Evolutionary conservation across 1,140 invertebrate genomes (phyloP), one percentile per base, ranked within the genome.

Genomic region (Oreohelix idahoensis): DNA sequence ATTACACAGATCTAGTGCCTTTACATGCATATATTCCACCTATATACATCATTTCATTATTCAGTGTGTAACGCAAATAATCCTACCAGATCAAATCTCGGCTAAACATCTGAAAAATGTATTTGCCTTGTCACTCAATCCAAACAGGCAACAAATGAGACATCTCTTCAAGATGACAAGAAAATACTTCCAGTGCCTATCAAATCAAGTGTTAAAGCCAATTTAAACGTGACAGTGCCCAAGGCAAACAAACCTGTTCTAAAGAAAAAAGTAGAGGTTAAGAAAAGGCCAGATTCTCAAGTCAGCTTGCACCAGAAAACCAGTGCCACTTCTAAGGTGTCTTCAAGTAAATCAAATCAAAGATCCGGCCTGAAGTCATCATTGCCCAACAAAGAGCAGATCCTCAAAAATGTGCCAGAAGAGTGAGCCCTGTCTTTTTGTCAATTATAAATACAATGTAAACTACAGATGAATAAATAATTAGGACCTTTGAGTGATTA

Each of bases 211-310:
- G 32, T 10, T 4, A 76, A 76, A 76, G 26, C 29, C 1, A 39
- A 76, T 51, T 0, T 35, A 29, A 51, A 13, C 13, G 29, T 51
- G 10, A 5, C 29, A 13, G 5, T 75, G 39, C 32, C 35, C 78
- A 36, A 74, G 79, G 58, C 73, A 29, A 75, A 58, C 51, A 84
- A 83, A 58, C 63, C 75, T 66, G 80, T 76, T 51, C 26, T 86
- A 45, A 86, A 86, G 70, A 86, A 84, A 45, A 74, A 75, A n/a
- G 79, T 79, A 79, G 70, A 84, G 49, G 69, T 79, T 29, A 79
- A 79, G 39, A 74, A 39, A 39, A 74, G 20, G 23, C 1, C 71
- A 10, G 29, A 5, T 20, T 26, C 38, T 26, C 15, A 39, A 26
- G 39, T 11, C 13, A 42, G 38, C 20, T 74, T 49, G 38, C 15